A percentile compares a stretch with the other conserved stretches of the same genome.
Evolutionary conservation across 2,888 invertebrate species (phyloP).

Genomic region (Metacarcinus magister): DNA sequence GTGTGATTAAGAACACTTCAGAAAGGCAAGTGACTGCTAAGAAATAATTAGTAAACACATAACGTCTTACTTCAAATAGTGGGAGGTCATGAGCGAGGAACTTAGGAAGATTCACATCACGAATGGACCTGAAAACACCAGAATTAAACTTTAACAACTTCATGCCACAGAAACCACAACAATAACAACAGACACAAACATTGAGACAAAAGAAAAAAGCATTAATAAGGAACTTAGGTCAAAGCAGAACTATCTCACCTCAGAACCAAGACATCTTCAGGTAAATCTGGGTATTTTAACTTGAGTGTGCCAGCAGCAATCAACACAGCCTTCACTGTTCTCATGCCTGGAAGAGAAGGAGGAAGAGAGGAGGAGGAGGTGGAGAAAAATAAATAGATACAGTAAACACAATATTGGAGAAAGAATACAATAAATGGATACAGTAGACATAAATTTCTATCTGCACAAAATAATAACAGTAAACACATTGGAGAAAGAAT

Average conservation of each 20-base stretch:
- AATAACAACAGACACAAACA: not conserved
- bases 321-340: slow-evolving; percentile 86
- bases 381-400: not conserved
- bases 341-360: slow-evolving; percentile 85
- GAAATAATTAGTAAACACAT: not conserved
- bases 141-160: not conserved
- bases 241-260: slow-evolving; percentile 71
- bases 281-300: slow-evolving; percentile 84
- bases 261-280: slow-evolving; percentile 86
- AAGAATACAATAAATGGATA: not conserved
- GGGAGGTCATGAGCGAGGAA: slow-evolving; percentile 85
- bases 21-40: not conserved
- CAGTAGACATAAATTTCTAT: too few relatives aligned
- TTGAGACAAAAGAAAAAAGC: not conserved
- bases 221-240: not conserved
- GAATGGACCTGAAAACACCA: slow-evolving; percentile 84
- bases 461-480: not conserved
- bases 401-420: not conserved
- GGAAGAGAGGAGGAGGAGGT: not conserved
- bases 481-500: not conserved
- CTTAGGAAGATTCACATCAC: slow-evolving; percentile 86
- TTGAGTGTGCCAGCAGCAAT: slow-evolving; percentile 86
- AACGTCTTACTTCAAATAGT: slow-evolving; percentile 80
- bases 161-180: not conserved
- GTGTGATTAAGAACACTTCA: not conserved